These are phyloP conservation scores for Hypomecis atomaria DNA, from an alignment of 2,888 invertebrate species.

Conservation along the genomic window DNA sequence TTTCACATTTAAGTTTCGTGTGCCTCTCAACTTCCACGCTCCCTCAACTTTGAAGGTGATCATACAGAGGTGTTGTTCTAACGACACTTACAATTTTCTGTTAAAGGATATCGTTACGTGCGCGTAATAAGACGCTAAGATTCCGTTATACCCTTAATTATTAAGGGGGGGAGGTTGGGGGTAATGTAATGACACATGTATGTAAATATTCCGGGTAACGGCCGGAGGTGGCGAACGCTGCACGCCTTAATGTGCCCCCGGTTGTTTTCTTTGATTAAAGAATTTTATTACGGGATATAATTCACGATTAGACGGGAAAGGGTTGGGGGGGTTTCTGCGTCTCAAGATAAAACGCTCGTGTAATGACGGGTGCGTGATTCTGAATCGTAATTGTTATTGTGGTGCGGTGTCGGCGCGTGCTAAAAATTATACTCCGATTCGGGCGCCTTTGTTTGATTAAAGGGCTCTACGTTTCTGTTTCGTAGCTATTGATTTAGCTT, in stretches of 20 bases:
- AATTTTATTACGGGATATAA: constrained; percentile 84
- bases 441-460: constrained; percentile 26
- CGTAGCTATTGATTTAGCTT: background rate
- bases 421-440: constrained; percentile 47
- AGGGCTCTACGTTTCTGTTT: constrained; percentile 22
- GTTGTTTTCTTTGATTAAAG: constrained; percentile 85
- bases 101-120: constrained; percentile 82
- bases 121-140: constrained; percentile 85
- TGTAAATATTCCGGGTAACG: constrained; percentile 83
- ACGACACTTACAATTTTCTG: constrained; percentile 83
- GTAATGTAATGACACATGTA: constrained; percentile 82
- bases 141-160: constrained; percentile 85
- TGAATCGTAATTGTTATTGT: constrained; percentile 80
- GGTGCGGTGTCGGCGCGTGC: constrained; percentile 45
- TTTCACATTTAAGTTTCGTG: constrained; percentile 83
- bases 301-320: constrained; percentile 83
- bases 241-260: constrained; percentile 78
- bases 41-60: constrained; percentile 67
- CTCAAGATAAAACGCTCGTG: constrained; percentile 77
- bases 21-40: constrained; percentile 62
- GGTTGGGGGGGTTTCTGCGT: constrained; percentile 58
- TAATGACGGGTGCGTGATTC: constrained; percentile 82
- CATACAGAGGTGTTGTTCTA: constrained; percentile 67
- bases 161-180: constrained; percentile 60
- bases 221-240: constrained; percentile 81